Evolutionary conservation across 2,113 vertebrate genomes (phyloP), one percentile per base, ranked within the genome.

Genomic region (mouse (Mus musculus)): DNA sequence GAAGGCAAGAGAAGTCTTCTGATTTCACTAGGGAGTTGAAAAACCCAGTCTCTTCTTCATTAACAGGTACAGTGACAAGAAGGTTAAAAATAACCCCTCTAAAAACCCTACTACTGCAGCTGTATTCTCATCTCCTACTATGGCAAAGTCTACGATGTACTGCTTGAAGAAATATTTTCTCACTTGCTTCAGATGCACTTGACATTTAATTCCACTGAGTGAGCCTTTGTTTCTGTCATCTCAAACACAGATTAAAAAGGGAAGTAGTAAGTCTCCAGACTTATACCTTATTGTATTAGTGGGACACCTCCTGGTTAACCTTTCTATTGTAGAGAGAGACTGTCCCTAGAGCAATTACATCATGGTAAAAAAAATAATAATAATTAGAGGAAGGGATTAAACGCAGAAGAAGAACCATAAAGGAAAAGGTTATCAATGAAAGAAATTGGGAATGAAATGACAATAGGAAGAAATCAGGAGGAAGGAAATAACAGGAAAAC

Each of bases 1-100:
- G 91, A 96, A 97, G 87, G 75, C 73, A 97, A 92, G 46, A 92
- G 92, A 97, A 91, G 71, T 94, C 69, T 95, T 90, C 86, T 69
- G 89, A 97, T 95, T 96, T 96, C 97, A 95, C 95, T n/a, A 94
- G 94, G 95, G 97, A 95, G 87, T 96, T 96, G 39, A 88, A 93
- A 95, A 95, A 73, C 72, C 87, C 85, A 93, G 95, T 96, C 89
- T 95, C 36, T 89, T 75, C 72, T 96, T 95, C 90, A 52, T 92
- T 95, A 96, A 96, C 81, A 96, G 87, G 52, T 59, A 96, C 81
- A 94, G 95, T 82, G 94, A 96, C 91, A 96, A 96, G 96, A 73
- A 89, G 67, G 92, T 96, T 96, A 95, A 97, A 97, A 97, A 97
- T 97, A 97, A 85, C 39, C 59, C 59, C 56, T 93, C 42, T 94